phyloP scores from a whole-genome alignment of 2,113 vertebrate species.

The Garra rufa region DNA sequence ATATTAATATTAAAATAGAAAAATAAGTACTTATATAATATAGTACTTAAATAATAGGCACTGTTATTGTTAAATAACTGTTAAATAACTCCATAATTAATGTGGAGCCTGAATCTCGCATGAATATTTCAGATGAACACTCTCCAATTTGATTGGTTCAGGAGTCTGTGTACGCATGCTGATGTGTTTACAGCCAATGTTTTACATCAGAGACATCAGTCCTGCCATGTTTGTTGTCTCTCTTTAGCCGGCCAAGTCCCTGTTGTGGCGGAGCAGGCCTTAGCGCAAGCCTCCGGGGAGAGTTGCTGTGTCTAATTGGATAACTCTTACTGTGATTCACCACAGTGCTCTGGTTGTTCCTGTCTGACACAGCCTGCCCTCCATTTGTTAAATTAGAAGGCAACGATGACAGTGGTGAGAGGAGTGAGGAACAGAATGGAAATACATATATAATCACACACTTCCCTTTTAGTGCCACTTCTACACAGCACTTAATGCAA shows the following conservation, averaged over 20 bases:
- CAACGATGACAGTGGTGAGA: slow-evolving; percentile 48
- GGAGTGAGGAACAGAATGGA: slow-evolving; percentile 43
- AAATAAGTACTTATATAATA: background rate
- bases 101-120: background rate
- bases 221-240: slow-evolving; percentile 33
- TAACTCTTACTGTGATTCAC: slow-evolving; percentile 52
- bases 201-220: slow-evolving; percentile 10
- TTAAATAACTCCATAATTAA: background rate
- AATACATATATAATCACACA: slow-evolving; percentile 58
- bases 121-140: background rate
- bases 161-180: background rate
- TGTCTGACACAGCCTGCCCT: slow-evolving; percentile 51
- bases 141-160: slow-evolving; percentile 22
- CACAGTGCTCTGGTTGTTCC: slow-evolving; percentile 39
- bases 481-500: slow-evolving; percentile 53
- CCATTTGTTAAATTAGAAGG: slow-evolving; percentile 59
- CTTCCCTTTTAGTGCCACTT: slow-evolving; percentile 49
- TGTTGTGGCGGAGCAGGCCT: slow-evolving; percentile 24
- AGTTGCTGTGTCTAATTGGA: slow-evolving; percentile 56
- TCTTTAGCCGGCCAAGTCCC: slow-evolving; percentile 5
- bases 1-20: background rate
- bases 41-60: background rate
- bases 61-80: no score
- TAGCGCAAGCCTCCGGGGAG: slow-evolving; percentile 17
- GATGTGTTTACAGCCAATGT: slow-evolving; percentile 12